phyloP scores from a whole-genome alignment of 2,797 vertebrate genomes.

The Psittacula derbiana region DNA sequence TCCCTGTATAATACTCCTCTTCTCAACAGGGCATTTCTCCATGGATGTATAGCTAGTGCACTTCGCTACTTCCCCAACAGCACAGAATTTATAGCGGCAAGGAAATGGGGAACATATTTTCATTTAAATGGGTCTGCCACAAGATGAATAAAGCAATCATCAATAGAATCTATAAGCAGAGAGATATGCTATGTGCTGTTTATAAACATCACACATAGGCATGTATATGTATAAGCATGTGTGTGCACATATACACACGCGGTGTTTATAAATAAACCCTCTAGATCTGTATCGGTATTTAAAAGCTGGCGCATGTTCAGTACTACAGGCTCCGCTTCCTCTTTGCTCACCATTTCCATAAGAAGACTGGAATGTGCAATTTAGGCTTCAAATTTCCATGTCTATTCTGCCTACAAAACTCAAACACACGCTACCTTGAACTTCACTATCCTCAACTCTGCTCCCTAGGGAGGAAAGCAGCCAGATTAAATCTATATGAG shows the following conservation, averaged over 20 bases:
- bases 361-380: constrained; percentile 41
- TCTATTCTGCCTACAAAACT: constrained; percentile 60
- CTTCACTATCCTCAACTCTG: constrained; percentile 11
- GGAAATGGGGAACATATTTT: constrained; percentile 64
- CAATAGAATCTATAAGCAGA: constrained; percentile 29
- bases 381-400: constrained; percentile 56
- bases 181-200: neutral
- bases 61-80: constrained; percentile 63
- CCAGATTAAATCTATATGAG: constrained; percentile 61
- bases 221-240: neutral
- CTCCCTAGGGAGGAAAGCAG: constrained; percentile 54
- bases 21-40: constrained; percentile 77
- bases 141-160: constrained; percentile 67
- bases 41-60: constrained; percentile 61
- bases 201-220: neutral
- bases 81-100: constrained; percentile 63
- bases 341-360: neutral
- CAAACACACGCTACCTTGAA: constrained; percentile 23
- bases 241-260: neutral
- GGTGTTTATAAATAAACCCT: neutral
- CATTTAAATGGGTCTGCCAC: constrained; percentile 68
- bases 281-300: neutral
- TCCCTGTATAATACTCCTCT: constrained; percentile 74
- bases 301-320: neutral
- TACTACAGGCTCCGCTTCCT: constrained; percentile 7